Evolutionary conservation across 2,113 vertebrate species (phyloP), one percentile per base, ranked within the genome.

Genomic region (Hucho hucho): DNA sequence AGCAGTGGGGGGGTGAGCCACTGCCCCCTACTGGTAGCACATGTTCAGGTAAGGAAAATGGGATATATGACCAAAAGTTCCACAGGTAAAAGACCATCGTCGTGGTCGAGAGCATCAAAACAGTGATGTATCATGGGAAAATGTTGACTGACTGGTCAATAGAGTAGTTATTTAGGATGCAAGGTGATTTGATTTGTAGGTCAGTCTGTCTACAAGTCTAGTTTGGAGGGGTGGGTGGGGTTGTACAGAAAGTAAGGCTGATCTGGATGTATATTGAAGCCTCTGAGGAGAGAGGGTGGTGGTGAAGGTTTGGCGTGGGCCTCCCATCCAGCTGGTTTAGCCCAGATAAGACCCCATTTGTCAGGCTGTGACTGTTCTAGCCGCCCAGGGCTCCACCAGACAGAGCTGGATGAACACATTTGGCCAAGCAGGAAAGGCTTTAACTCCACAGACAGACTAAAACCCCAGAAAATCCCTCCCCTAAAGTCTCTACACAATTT

Each of bases 281-380:
- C 53, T 56, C 53, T 56, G 37, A 11, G 6, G 85, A 56, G 70
- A 56, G 14, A 69, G 24, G n/a, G n/a, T 22, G 12, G 64, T 64
- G 80, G 56, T 75, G 67, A 20, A 56, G 49, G 4, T 9, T 72
- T 53, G 61, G 72, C 70, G 70, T 64, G 29, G 49, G 65, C 66
- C 79, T 78, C 49, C 56, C 68, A 74, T 82, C 65, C 73, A 76
- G 61, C 63, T 69, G 73, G 74, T 74, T 82, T 81, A 84, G 65
- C 73, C 75, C 78, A 69, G 53, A 46, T 65, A 72, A 75, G 79
- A 86, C 75, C 78, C 69, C 56, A 76, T 85, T 84, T 78, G 84
- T 79, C 81, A 76, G 73, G 49, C 78, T 26, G 22, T 0, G 1
- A 25, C 78, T 56, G 53, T 56, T 9, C 37, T 9, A 18, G 16